phyloP scores from a whole-genome alignment of 2,113 vertebrate species.

The Elephantulus edwardii region DNA sequence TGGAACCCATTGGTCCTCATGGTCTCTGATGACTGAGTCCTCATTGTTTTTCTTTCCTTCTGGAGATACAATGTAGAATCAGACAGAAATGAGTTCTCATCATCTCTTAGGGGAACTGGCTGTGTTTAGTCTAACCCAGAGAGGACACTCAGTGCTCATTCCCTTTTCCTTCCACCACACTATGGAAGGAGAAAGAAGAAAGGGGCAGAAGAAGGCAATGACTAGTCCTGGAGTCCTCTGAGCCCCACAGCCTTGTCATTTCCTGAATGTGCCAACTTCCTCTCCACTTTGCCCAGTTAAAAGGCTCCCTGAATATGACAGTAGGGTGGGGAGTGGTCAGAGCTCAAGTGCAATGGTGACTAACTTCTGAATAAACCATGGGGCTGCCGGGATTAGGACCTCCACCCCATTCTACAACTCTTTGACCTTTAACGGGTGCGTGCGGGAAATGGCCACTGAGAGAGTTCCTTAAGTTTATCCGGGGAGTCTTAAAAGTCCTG shows the following conservation, averaged over 20 bases:
- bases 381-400: not conserved
- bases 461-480: not conserved
- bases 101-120: fast-evolving
- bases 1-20: fast-evolving
- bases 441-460: not conserved
- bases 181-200: not conserved
- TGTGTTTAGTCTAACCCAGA: not conserved
- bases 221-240: not conserved
- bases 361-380: slow-evolving; percentile 60
- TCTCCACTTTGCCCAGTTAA: not conserved
- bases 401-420: not conserved
- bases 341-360: slow-evolving; percentile 47
- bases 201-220: not conserved
- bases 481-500: not conserved
- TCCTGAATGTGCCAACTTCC: slow-evolving; percentile 70
- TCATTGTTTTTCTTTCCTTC: not conserved
- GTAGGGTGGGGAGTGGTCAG: not conserved
- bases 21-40: not conserved
- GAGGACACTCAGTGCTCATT: not conserved
- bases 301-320: not conserved
- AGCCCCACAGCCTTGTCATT: slow-evolving; percentile 57
- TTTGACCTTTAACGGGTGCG: not conserved
- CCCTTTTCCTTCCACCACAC: not conserved
- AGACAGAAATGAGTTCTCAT: not conserved
- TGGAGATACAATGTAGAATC: not conserved